phyloP scores from a whole-genome alignment of 2,888 invertebrate species.

The Belgica antarctica region DNA sequence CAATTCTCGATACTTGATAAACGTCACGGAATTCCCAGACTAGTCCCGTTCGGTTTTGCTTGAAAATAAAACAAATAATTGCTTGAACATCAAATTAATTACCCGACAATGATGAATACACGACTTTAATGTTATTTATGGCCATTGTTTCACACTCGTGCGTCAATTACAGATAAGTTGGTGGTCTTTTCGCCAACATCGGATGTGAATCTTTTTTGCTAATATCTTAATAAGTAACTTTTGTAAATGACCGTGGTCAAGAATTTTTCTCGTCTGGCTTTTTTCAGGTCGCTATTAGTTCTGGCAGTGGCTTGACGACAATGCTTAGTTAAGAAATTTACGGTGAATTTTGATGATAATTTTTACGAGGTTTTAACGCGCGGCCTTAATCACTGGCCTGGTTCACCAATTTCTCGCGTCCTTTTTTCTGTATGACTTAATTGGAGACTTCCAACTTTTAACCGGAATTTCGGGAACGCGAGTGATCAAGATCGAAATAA shows the following conservation, averaged over 20 bases:
- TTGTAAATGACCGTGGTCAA: not conserved
- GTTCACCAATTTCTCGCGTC: not conserved
- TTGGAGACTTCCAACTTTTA: not conserved
- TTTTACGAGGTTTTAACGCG: not conserved
- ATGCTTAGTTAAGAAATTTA: not conserved
- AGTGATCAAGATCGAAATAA: not conserved
- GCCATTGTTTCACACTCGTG: constrained; percentile 21
- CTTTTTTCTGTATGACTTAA: not conserved
- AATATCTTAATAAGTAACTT: not conserved
- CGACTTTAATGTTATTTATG: not conserved
- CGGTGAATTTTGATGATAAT: not conserved
- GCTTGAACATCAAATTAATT: not conserved
- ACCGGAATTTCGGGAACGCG: not conserved
- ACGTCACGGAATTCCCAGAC: too few relatives aligned
- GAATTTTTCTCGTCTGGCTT: constrained; percentile 1
- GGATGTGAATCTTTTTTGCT: not conserved
- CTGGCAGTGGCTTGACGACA: not conserved
- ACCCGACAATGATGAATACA: constrained; percentile 1
- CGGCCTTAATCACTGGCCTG: not conserved
- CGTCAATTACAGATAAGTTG: not conserved
- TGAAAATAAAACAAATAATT: constrained; percentile 13
- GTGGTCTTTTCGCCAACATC: not conserved
- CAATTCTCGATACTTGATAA: not conserved
- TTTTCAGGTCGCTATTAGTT: too few relatives aligned
- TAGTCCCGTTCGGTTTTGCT: too few relatives aligned